Percentiles rank a stretch among this genome's conserved stretches.
Conservation (phyloP, 2,113 vertebrate species). For the Regulus satrapa region DNA sequence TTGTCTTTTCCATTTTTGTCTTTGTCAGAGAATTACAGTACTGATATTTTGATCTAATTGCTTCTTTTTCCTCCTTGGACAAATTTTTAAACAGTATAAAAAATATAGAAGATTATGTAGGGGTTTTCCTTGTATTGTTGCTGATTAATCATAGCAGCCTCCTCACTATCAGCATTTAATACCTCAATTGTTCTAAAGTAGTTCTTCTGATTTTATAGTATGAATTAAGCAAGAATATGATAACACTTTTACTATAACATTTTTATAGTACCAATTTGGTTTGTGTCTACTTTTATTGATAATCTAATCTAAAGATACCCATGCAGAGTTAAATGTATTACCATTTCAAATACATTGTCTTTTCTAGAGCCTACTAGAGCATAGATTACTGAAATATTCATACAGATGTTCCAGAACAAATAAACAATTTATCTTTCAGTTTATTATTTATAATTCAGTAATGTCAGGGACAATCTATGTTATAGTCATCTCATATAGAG, state of each 20-base stretch:
- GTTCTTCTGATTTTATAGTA: background rate
- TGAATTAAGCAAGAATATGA: background rate
- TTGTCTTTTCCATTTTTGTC: background rate
- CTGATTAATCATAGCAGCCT: background rate
- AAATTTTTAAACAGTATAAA: background rate
- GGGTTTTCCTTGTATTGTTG: background rate
- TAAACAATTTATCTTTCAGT: conserved; percentile 51
- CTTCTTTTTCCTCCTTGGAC: background rate
- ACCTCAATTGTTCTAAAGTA: background rate
- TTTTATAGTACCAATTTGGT: background rate
- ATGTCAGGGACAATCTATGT: conserved; percentile 51
- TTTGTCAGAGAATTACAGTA: background rate
- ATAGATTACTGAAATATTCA: conserved; percentile 41
- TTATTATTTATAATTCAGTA: conserved; percentile 62
- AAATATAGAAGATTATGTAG: background rate
- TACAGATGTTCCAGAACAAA: conserved; percentile 34
- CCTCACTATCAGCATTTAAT: background rate
- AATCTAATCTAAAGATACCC: conserved; percentile 20
- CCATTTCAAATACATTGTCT: conserved; percentile 40
- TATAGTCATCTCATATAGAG: conserved; percentile 26
- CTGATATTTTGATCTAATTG: background rate
- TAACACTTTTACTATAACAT: background rate
- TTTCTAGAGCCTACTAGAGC: conserved; percentile 12
- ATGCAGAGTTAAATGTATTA: background rate
- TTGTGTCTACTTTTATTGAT: background rate